Base-by-base conservation (phyloP, 2,113 vertebrate species). In the Petromus typicus region DNA sequence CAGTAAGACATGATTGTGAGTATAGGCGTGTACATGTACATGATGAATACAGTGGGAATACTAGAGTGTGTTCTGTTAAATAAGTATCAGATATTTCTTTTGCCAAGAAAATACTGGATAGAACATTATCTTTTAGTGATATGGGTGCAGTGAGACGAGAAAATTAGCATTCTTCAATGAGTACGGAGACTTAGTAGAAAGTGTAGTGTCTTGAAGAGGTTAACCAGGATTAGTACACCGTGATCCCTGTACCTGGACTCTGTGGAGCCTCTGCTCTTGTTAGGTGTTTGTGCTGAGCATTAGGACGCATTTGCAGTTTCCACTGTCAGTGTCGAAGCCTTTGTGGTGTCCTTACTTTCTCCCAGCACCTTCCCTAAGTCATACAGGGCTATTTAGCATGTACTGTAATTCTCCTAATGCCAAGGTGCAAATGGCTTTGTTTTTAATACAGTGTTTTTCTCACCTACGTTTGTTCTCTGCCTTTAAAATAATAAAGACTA, bases 271-370 rank as follows among this genome's bases (percentile, higher is more conserved):
- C 89, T 92, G 61, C 66, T 90, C 93, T 84, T 89, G 23, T 79
- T 95, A 79, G n/a, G 79, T 90, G 32, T 79, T 75, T 95, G 25
- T 95, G 51, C 30, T 93, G 48, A n/a, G n/a, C n/a, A 54, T 57
- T 95, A 1, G 80, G 57, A 78, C 79, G 61, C 43, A 95, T 80
- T 71, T 95, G 73, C 83, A 89, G 95, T 91, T 91, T 93, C 61
- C 23, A 83, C 27, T 75, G 7, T 90, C 18, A 51, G 34, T 89
- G 25, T 56, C 57, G 75, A 95, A 73, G 86, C 71, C 37, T 89
- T 92, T 88, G 63, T 93, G 56, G 13, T 75, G 56, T 92, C 76
- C 69, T 94, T 51, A 85, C 79, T 96, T 92, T 85, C 27, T 86
- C 40, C 59, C 45, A 84, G 79, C 86, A 83, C 23, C 32, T 59